A percentile compares a stretch with the other conserved stretches of the same genome.
Evolutionary conservation across 2,113 vertebrate species (phyloP).

Genomic region (Chamaetylas fuelleborni): DNA sequence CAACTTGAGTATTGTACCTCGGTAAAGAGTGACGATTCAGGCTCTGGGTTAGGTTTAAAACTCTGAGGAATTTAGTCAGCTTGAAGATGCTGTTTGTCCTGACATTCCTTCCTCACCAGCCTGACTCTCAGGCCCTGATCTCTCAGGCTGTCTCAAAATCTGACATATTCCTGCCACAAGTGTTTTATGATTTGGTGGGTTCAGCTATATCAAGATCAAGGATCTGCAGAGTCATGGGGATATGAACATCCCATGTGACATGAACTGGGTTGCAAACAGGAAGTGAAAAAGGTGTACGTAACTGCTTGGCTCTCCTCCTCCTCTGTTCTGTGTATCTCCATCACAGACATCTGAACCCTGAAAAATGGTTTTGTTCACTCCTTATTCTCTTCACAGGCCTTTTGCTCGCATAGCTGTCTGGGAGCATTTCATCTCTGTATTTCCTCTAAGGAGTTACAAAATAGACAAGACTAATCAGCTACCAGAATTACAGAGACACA

Average conservation of each 20-base stretch:
- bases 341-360: neutral
- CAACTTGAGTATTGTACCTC: neutral
- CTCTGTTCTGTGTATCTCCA: neutral
- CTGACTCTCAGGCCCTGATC: neutral
- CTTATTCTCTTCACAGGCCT: neutral
- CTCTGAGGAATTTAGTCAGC: conserved; percentile 56
- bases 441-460: neutral
- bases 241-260: neutral
- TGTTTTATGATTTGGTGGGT: neutral
- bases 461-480: neutral
- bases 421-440: neutral
- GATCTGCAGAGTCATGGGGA: neutral
- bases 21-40: neutral
- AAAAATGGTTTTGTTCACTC: neutral
- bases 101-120: conserved; percentile 63
- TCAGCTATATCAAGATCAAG: neutral
- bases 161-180: neutral
- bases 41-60: neutral
- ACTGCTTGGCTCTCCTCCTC: neutral
- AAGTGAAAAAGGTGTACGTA: neutral
- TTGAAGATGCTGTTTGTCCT: conserved; percentile 13
- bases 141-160: neutral
- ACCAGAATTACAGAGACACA: neutral
- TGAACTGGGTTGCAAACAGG: accelerated
- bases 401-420: neutral